Base-by-base conservation (phyloP, 1,140 invertebrate species). In the Neuroterus valhalla region DNA sequence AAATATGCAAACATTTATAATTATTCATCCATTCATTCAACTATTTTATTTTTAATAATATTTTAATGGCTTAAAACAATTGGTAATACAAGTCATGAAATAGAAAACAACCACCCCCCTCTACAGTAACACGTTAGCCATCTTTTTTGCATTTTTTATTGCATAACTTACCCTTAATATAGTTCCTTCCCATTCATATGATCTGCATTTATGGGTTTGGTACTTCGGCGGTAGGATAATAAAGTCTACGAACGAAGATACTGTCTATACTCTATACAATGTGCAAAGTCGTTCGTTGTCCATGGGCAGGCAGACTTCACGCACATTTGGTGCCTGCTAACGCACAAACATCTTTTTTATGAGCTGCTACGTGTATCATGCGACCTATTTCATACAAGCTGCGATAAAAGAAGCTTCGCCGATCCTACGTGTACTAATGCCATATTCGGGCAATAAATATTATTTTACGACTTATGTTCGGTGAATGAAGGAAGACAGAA, bases 391-490 rank as follows among this genome's bases (percentile, higher is more conserved):
- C 23, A 31, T 26, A 31, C 26, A 23, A 62, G 23, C 14, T 38
- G 15, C 31, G 55, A 62, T 31, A 38, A 62, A 62, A 62, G 2
- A 31, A 23, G 3, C 3, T 31, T 14, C 55, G n/a, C 31, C 3
- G 1, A 23, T n/a, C 55, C 31, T 23, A 62, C 21, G n/a, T 23
- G 15, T 62, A 31, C 23, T 62, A 14, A 31, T 62, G 23, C n/a
- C 2, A 26, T 14, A 62, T 23, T 62, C 55, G 31, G 31, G 26
- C 55, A 31, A 38, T 31, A 62, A 31, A 38, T 12, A 62, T 62
- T 26, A 62, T 12, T 62, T 62, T 62, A 62, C n/a, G 23, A 31
- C 23, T 14, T 31, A n/a, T 62, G 55, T 62, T 62, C 55, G 14
- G 5, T 23, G 15, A 62, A 26, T 12, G 12, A 31, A 62, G 8